These are phyloP conservation scores for Hepsetus odoe DNA, from an alignment of 2,113 vertebrate species.

Conservation along the genomic window DNA sequence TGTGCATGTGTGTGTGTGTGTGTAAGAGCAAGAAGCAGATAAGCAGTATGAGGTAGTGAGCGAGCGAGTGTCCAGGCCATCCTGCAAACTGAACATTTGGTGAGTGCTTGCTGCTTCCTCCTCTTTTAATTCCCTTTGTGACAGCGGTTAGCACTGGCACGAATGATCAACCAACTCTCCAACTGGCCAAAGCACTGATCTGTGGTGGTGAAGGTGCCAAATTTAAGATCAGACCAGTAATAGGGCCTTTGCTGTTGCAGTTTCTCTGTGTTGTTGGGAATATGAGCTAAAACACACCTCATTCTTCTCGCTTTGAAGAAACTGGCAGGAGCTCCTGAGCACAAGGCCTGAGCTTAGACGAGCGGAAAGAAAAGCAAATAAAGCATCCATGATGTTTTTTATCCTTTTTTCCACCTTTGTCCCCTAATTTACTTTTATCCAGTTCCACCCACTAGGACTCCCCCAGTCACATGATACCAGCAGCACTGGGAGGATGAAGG, in stretches of 20 bases:
- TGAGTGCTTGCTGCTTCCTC: slow-evolving; percentile 1
- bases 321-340: too few species aligned
- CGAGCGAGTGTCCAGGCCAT: neutral
- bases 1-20: neutral
- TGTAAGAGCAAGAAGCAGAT: neutral
- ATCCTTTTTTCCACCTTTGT: too few species aligned
- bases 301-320: too few species aligned
- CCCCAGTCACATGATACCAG: too few species aligned
- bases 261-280: neutral
- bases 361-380: too few species aligned
- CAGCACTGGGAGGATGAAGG: too few species aligned
- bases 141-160: slow-evolving; percentile 11
- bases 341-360: neutral
- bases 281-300: neutral
- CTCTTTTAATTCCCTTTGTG: slow-evolving; percentile 1
- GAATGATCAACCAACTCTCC: neutral
- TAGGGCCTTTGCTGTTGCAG: neutral
- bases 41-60: neutral
- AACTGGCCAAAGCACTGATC: neutral
- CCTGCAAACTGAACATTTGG: neutral
- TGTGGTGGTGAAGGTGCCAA: neutral
- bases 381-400: too few species aligned
- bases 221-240: neutral
- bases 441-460: too few species aligned
- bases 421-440: too few species aligned